Percentiles rank a stretch among this genome's conserved stretches.
Conservation (phyloP, 2,113 vertebrate species). For the Coreoperca whiteheadi region DNA sequence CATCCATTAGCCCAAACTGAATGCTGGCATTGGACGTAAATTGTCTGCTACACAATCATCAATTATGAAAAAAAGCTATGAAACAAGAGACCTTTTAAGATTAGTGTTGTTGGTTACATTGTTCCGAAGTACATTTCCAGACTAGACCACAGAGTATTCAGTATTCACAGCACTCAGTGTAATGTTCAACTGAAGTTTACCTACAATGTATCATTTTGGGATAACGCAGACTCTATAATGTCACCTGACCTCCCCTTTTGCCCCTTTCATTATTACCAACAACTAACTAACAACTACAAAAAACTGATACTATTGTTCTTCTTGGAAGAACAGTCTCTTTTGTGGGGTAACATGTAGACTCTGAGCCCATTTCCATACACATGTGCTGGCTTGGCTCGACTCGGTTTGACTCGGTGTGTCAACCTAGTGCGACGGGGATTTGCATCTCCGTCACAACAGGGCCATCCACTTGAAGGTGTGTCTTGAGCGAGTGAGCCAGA, state of each 20-base stretch:
- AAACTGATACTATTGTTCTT: neutral
- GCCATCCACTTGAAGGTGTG: too few species aligned
- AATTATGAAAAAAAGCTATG: neutral
- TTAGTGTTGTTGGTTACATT: neutral
- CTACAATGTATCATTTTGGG: neutral
- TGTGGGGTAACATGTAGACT: neutral
- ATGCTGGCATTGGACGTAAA: neutral
- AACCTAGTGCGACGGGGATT: too few species aligned
- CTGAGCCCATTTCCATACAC: too few species aligned
- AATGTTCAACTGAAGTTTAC: neutral
- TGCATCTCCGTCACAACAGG: too few species aligned
- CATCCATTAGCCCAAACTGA: neutral
- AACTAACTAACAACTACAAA: neutral
- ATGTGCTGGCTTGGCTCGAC: too few species aligned
- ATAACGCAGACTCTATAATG: too few species aligned
- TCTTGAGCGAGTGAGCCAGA: too few species aligned
- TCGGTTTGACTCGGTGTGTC: too few species aligned
- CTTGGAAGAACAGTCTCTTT: too few species aligned
- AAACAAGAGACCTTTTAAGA: neutral
- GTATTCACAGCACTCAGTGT: neutral
- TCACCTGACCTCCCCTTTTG: neutral
- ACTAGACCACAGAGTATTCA: neutral
- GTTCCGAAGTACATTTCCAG: neutral
- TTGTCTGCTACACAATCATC: neutral
- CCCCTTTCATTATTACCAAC: neutral